Conservation (phyloP, 2,797 vertebrate genomes). For the Hypotaenidia philippensis region DNA sequence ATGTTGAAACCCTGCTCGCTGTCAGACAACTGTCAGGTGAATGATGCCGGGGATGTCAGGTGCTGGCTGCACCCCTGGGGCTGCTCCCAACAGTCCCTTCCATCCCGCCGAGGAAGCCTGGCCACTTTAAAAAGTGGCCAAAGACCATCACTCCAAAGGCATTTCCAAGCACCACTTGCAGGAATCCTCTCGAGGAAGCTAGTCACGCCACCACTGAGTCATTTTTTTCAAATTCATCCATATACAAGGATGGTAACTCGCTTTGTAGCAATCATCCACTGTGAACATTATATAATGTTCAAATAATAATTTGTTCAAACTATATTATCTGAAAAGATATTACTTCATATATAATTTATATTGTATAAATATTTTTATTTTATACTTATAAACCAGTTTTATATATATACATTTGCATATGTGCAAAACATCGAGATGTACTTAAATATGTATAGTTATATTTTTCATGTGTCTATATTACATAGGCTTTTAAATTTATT, state of each 20-base stretch:
- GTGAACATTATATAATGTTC: background rate
- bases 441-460: background rate
- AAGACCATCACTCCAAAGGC: background rate
- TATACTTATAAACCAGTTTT: background rate
- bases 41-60: accelerated
- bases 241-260: background rate
- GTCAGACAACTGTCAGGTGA: background rate
- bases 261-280: background rate
- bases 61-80: background rate
- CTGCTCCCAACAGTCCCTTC: background rate
- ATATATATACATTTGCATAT: background rate
- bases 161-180: background rate
- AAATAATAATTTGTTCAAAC: too few relatives aligned
- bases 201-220: accelerated
- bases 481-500: background rate
- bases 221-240: background rate
- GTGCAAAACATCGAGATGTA: background rate
- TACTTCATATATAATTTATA: too few relatives aligned
- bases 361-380: too few relatives aligned
- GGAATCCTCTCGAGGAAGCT: background rate
- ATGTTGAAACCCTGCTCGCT: accelerated
- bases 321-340: background rate
- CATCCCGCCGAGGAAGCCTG: background rate
- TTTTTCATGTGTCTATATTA: background rate
- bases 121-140: background rate